Conservation (phyloP, 2,888 invertebrate species). For the Peribatodes rhomboidaria region DNA sequence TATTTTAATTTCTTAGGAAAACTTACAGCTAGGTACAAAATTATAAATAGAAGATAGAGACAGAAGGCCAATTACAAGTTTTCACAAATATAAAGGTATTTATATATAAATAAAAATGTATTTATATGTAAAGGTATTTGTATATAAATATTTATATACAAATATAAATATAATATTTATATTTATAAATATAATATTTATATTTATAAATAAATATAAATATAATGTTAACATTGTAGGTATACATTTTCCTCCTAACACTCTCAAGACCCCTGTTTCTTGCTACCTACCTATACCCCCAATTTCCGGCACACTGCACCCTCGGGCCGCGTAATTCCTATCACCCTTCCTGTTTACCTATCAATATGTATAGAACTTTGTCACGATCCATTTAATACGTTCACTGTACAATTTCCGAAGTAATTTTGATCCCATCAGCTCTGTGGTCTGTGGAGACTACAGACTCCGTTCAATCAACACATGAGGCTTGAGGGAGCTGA, state of each 20-base stretch:
- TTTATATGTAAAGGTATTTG: too few relatives aligned
- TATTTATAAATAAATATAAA: too few relatives aligned
- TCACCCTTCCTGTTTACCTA: not conserved
- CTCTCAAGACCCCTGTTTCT: not conserved
- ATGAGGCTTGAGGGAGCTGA: conserved; percentile 11
- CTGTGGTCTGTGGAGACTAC: not conserved
- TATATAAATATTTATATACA: too few relatives aligned
- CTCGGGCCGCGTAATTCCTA: not conserved
- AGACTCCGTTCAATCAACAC: conserved; percentile 17
- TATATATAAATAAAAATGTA: too few relatives aligned
- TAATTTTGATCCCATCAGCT: not conserved
- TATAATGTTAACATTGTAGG: too few relatives aligned
- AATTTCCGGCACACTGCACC: not conserved
- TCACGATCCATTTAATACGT: not conserved
- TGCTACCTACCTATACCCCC: not conserved
- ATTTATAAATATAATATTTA: too few relatives aligned
- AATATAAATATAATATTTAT: too few relatives aligned
- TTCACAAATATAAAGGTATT: too few relatives aligned
- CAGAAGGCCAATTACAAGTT: too few relatives aligned
- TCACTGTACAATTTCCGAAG: not conserved
- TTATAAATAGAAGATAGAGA: too few relatives aligned
- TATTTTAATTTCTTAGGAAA: too few relatives aligned
- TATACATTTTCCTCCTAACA: not conserved
- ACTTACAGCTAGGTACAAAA: too few relatives aligned
- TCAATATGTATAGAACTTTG: not conserved